phyloP scores from a whole-genome alignment of 2,113 vertebrate genomes.

The Sylvia atricapilla region DNA sequence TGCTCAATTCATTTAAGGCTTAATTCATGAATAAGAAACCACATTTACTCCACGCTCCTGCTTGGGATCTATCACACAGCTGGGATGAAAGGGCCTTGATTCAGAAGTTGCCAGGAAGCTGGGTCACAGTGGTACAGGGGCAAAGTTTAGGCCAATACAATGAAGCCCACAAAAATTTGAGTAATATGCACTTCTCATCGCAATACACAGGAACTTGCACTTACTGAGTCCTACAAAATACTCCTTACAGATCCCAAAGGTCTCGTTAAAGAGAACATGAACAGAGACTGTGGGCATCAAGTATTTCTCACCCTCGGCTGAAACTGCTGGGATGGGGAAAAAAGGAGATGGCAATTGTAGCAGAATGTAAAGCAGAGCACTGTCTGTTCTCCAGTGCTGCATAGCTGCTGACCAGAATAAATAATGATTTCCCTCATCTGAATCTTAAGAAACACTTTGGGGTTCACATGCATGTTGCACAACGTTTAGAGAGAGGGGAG shows the following conservation, averaged over 20 bases:
- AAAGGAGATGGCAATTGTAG: background rate
- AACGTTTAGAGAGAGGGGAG: background rate
- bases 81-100: slow-evolving; percentile 55
- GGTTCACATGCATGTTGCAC: background rate
- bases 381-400: background rate
- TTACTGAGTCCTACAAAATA: background rate
- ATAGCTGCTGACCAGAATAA: slow-evolving; percentile 30
- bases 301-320: slow-evolving; percentile 12
- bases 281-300: slow-evolving; percentile 6
- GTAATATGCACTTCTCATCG: slow-evolving; percentile 52
- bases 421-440: slow-evolving; percentile 7
- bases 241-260: slow-evolving; percentile 19
- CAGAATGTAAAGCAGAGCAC: slow-evolving; percentile 26
- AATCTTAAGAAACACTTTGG: slow-evolving; percentile 6
- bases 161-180: slow-evolving; percentile 55
- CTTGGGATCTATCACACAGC: slow-evolving; percentile 53
- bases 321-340: background rate
- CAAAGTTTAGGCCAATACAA: slow-evolving; percentile 61
- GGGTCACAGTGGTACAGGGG: slow-evolving; percentile 39
- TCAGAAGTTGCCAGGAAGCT: slow-evolving; percentile 57
- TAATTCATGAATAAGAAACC: slow-evolving; percentile 66
- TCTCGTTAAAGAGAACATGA: slow-evolving; percentile 2
- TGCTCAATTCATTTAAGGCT: slow-evolving; percentile 63
- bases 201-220: slow-evolving; percentile 44
- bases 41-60: slow-evolving; percentile 48